Percentiles rank a stretch among this genome's conserved stretches.
phyloP scores from a whole-genome alignment of 2,888 invertebrate species.

The Aphodius sticticus region DNA sequence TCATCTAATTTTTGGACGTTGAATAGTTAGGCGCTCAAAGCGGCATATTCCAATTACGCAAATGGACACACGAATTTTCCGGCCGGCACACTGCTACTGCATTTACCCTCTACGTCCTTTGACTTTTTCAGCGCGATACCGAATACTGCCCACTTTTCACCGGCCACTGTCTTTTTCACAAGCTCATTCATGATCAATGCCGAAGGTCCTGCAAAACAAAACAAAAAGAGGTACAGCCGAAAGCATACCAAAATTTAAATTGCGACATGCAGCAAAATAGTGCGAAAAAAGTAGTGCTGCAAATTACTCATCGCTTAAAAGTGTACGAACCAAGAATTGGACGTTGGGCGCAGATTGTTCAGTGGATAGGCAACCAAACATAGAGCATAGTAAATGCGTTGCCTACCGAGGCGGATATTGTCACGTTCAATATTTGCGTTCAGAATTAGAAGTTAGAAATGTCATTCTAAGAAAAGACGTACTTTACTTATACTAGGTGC shows the following conservation, averaged over 20 bases:
- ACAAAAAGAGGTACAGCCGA: background rate
- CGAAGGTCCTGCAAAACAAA: background rate
- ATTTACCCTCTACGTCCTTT: background rate
- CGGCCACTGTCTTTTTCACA: background rate
- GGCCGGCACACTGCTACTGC: background rate
- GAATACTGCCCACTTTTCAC: background rate
- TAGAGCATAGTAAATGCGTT: no score
- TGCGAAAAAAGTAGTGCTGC: background rate
- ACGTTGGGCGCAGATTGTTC: no score
- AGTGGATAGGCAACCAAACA: no score
- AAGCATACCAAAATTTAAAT: no score
- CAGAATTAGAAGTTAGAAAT: no score
- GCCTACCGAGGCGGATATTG: no score
- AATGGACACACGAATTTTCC: slow-evolving; percentile 56
- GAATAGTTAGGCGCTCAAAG: slow-evolving; percentile 55
- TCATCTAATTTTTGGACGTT: slow-evolving; percentile 56
- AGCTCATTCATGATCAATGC: background rate
- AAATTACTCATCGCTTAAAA: no score
- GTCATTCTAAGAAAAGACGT: no score
- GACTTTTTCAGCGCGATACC: background rate
- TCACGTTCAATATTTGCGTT: no score
- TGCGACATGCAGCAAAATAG: background rate
- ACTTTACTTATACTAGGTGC: no score
- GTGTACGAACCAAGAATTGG: no score
- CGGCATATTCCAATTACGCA: slow-evolving; percentile 60